phyloP scores from a whole-genome alignment of 2,888 invertebrate genomes.

The Amblyjoppa proteus region DNA sequence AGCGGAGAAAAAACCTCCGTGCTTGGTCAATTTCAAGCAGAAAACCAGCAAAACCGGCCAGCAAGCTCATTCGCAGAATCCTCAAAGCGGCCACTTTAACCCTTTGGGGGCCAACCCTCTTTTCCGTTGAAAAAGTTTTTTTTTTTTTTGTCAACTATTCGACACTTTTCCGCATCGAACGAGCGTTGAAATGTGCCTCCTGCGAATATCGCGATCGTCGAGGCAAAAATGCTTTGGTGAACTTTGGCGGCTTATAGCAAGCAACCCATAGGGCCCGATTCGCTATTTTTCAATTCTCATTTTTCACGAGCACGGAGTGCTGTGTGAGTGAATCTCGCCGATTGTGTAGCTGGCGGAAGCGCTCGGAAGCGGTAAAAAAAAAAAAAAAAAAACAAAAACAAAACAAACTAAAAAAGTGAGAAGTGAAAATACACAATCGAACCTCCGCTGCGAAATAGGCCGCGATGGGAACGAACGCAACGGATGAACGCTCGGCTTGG shows the following conservation, averaged over 20 bases:
- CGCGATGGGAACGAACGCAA: slow-evolving; percentile 57
- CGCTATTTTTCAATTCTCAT: slow-evolving; percentile 15
- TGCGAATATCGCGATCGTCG: not conserved
- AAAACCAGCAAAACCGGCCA: not conserved
- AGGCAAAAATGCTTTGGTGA: not conserved
- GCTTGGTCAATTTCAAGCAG: not conserved
- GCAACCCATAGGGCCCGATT: not conserved
- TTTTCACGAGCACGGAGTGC: not conserved
- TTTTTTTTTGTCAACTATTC: no score
- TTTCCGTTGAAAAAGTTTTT: not conserved
- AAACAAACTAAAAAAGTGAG: not conserved
- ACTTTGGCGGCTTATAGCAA: not conserved
- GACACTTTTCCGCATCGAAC: not conserved
- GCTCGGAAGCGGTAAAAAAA: not conserved
- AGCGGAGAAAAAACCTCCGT: not conserved
- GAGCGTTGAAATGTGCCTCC: not conserved
- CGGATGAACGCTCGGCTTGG: slow-evolving; percentile 54
- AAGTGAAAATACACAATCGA: slow-evolving; percentile 17
- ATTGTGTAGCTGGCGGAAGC: slow-evolving; percentile 7
- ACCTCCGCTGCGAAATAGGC: slow-evolving; percentile 41
- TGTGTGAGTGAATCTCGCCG: not conserved
- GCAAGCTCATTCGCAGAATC: not conserved
- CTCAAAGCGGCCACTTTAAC: not conserved
- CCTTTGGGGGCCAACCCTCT: not conserved
- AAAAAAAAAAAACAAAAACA: not conserved